These are phyloP conservation scores for Potamarius usumacintae DNA, from an alignment of 2,113 vertebrate genomes.

Conservation along the genomic window DNA sequence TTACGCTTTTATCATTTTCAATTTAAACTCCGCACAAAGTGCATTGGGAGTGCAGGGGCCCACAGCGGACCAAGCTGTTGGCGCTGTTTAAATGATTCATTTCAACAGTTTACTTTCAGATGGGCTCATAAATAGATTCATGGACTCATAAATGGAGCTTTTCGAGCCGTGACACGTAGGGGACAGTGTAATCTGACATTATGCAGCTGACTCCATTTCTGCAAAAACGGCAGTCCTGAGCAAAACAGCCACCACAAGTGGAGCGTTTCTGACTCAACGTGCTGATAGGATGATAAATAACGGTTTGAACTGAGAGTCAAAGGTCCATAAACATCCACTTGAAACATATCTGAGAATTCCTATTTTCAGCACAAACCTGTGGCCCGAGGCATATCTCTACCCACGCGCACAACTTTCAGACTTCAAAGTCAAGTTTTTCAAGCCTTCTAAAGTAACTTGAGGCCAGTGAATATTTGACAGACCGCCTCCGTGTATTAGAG, in stretches of 20 bases:
- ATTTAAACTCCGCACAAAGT: constrained; percentile 42
- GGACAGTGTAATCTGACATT: constrained; percentile 74
- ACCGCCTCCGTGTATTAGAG: neutral
- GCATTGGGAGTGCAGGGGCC: constrained; percentile 29
- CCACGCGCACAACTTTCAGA: constrained; percentile 19
- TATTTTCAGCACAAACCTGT: constrained; percentile 39
- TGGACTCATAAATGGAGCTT: constrained; percentile 64
- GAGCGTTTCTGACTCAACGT: constrained; percentile 64
- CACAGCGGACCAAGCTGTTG: constrained; percentile 33
- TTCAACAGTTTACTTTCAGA: constrained; percentile 66
- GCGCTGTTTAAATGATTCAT: constrained; percentile 67
- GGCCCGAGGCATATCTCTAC: constrained; percentile 36
- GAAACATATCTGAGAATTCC: constrained; percentile 66
- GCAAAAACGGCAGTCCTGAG: constrained; percentile 68
- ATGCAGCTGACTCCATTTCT: constrained; percentile 70
- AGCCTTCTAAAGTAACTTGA: constrained; percentile 26
- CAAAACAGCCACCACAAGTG: constrained; percentile 66
- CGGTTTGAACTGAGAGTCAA: constrained; percentile 67
- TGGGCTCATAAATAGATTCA: constrained; percentile 64
- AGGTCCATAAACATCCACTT: constrained; percentile 68
- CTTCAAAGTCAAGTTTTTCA: constrained; percentile 35
- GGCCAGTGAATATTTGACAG: constrained; percentile 30
- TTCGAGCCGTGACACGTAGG: constrained; percentile 65
- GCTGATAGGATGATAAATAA: constrained; percentile 70
- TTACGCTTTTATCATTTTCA: constrained; percentile 49